Evolutionary conservation across 2,113 vertebrate genomes (phyloP), one percentile per base, ranked within the genome.

Genomic region (Nothoprocta pentlandii): DNA sequence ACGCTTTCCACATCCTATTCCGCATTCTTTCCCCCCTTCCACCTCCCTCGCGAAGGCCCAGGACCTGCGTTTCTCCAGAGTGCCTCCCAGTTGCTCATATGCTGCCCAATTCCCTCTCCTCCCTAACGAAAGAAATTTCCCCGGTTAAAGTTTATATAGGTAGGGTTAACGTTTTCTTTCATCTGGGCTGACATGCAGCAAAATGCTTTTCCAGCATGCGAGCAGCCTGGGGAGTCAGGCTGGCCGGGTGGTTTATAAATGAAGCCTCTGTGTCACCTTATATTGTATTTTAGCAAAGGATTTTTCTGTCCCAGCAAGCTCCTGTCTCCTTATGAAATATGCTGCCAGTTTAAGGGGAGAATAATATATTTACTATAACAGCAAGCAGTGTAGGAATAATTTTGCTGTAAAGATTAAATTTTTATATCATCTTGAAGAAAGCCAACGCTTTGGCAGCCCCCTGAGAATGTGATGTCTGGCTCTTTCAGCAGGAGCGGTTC

Each of bases 371-470:
- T 97, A 84, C 92, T 90, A 4, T 58, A 93, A 32, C 73, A 68
- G 56, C 83, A 41, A 79, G 89, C 75, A 51, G 62, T 66, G 85
- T 16, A 84, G 90, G 90, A 92, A 95, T 95, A 58, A 46, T 95
- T 95, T 73, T 92, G 58, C 92, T 89, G 63, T 63, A 54, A 80
- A 94, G 77, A 95, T 92, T 49, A 93, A 84, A 79, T 95, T 95
- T 96, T 95, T 79, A 76, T 86, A 84, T 92, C 32, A 41, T 62
- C 70, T 79, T 76, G 70, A 89, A 87, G 75, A 62, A 96, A 93
- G 81, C 22, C 73, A 84, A 26, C n/a, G 61, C 73, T 44, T 4
- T 81, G 76, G n/a, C 58, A 69, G 58, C 86, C 88, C 80, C 63
- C 44, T 7, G 66, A 78, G 85, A 63, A 69, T 62, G 4, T 1